Percentiles rank a stretch among this genome's conserved stretches.
Evolutionary conservation across 2,113 vertebrate species (phyloP).

Genomic region (Prochilodus magdalenae): DNA sequence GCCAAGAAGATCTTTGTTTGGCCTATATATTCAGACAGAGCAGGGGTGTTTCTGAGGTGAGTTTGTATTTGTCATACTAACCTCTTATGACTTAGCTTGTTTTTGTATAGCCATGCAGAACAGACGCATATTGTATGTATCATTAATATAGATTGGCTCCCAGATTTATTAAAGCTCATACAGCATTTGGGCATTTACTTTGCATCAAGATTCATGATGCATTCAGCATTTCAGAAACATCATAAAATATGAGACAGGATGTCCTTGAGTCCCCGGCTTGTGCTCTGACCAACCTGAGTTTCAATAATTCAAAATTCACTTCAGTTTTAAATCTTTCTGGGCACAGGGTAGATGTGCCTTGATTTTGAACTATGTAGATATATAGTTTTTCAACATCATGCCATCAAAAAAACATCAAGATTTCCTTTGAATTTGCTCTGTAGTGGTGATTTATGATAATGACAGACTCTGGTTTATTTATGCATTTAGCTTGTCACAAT

Average conservation of each 20-base stretch:
- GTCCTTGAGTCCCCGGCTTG: conserved; percentile 30
- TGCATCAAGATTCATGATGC: conserved; percentile 20
- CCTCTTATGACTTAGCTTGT: conserved; percentile 24
- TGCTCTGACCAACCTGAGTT: conserved; percentile 17
- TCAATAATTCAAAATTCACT: conserved; percentile 49
- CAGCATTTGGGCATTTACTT: conserved; percentile 33
- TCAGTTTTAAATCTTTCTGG: conserved; percentile 41
- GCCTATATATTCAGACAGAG: conserved; percentile 52
- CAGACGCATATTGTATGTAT: neutral
- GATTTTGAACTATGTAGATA: conserved; percentile 30
- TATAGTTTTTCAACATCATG: conserved; percentile 14
- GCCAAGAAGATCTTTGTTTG: conserved; percentile 65
- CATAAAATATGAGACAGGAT: conserved; percentile 28
- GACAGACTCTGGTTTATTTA: conserved; percentile 8
- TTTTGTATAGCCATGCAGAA: neutral
- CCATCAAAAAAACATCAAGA: neutral
- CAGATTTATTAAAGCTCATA: neutral
- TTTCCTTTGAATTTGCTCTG: conserved; percentile 10
- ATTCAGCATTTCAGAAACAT: conserved; percentile 39
- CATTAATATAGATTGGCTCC: neutral
- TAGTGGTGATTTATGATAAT: conserved; percentile 10
- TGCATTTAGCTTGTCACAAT: conserved; percentile 4
- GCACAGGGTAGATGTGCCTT: conserved; percentile 35
- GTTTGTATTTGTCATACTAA: conserved; percentile 50
- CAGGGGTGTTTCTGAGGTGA: conserved; percentile 53